These are phyloP conservation scores for Argyrosomus regius DNA, from an alignment of 2,797 vertebrate species.

Conservation along the genomic window DNA sequence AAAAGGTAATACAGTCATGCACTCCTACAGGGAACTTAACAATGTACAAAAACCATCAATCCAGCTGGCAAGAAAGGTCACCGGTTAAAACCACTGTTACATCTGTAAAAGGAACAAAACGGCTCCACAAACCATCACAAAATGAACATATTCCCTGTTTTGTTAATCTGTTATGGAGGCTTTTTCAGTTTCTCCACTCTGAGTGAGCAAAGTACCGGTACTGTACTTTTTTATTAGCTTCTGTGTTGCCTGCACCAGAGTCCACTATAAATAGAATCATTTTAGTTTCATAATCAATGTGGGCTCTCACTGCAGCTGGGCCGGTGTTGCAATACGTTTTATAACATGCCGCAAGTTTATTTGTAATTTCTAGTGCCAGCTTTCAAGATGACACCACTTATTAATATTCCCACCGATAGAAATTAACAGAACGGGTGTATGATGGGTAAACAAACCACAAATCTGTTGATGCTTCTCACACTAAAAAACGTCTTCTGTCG, in stretches of 20 bases:
- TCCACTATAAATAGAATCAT: constrained; percentile 67
- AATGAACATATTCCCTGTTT: not conserved
- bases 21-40: constrained; percentile 25
- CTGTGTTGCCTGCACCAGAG: constrained; percentile 47
- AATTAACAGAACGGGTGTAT: not conserved
- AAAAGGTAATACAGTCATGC: constrained; percentile 85
- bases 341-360: constrained; percentile 16
- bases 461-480: not conserved
- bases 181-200: constrained; percentile 11
- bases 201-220: not conserved
- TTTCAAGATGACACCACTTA: constrained; percentile 1
- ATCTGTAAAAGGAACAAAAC: constrained; percentile 20
- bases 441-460: not conserved
- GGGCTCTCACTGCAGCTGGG: constrained; percentile 58
- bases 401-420: not conserved
- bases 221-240: constrained; percentile 44
- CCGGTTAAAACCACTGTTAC: not conserved
- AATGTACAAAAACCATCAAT: constrained; percentile 27
- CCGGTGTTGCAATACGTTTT: constrained; percentile 46
- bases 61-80: constrained; percentile 5
- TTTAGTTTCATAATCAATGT: constrained; percentile 74
- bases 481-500: not conserved
- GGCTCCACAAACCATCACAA: not conserved
- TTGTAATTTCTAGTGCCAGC: not conserved
- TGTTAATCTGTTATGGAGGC: not conserved